Base-by-base conservation (phyloP, 2,888 invertebrate genomes). In the Hyposoter dolosus region DNA sequence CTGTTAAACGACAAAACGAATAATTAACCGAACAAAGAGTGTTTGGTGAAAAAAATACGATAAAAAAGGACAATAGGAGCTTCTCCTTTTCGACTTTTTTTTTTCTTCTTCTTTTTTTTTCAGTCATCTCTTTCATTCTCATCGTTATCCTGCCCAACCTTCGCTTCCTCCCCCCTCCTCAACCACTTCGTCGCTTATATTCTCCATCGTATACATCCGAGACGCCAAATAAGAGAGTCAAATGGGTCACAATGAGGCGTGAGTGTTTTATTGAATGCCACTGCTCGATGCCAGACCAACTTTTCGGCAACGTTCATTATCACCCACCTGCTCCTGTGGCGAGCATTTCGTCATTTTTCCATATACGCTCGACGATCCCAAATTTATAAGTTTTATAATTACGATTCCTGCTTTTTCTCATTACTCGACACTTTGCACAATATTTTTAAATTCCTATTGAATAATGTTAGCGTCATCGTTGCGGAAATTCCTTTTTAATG, bases 221-320 rank as follows among this genome's bases (percentile, higher is more conserved):
- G 79, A 77, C 83, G 84, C 90, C 91, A 91, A 90, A 92, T 91
- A 92, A 93, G 93, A 92, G 92, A 91, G 93, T 93, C 94, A 93
- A 94, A 93, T 94, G 93, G 92, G 92, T 91, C 90, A 93, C 93
- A 93, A 94, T 93, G 92, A 93, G 91, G 89, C 91, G 87, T 78
- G 83, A 85, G 80, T 82, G 69, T 86, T 85, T 71, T 85, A 82
- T 87, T 81, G 84, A 87, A 86, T 85, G 78, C 69, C 83, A 56
- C 85, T 32, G 68, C 71, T 56, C 78, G 81, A 81, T 66, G 53
- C 56, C 32, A 69, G 65, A 65, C 40, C 23, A 45, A 71, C 63
- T 79, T 50, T 43, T 60, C 12, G 56, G 56, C 71, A 32, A n/a
- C 78, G 50, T 28, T 53, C 63, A 40, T 40, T 40, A 40, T 40